Percentiles rank a stretch among this genome's conserved stretches.
phyloP scores from a whole-genome alignment of 2,888 invertebrate species.

The Meghimatium bilineatum region DNA sequence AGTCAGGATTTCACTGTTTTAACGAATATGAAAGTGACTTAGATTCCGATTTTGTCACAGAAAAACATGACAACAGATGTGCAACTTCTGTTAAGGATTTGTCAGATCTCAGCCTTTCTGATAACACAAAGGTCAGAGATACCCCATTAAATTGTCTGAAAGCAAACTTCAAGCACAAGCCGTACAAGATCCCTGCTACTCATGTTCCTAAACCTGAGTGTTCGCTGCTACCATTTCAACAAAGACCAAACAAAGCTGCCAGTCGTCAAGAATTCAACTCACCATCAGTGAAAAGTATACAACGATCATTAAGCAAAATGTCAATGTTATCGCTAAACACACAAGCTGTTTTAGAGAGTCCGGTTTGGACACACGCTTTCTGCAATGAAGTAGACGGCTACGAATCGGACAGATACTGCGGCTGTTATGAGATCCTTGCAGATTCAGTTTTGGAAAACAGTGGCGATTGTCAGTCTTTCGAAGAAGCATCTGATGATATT shows the following conservation, averaged over 20 bases:
- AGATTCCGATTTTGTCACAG: slow-evolving; percentile 19
- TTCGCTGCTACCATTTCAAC: not conserved
- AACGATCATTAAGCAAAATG: not conserved
- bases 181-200: not conserved
- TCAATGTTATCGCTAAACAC: no score
- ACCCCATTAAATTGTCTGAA: no score
- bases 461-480: slow-evolving; percentile 18
- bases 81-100: slow-evolving; percentile 37
- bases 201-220: not conserved
- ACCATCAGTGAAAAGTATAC: not conserved
- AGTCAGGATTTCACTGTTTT: not conserved
- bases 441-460: slow-evolving; percentile 47
- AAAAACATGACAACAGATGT: slow-evolving; percentile 17
- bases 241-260: not conserved
- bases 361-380: not conserved
- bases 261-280: not conserved
- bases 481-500: slow-evolving; percentile 22
- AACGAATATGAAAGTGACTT: slow-evolving; percentile 38
- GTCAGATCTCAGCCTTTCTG: slow-evolving; percentile 40
- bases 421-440: slow-evolving; percentile 34
- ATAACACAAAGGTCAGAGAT: not conserved
- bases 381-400: slow-evolving; percentile 13
- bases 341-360: not conserved
- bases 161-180: not conserved
- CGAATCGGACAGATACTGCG: slow-evolving; percentile 25